Evolutionary conservation across 2,888 invertebrate genomes (phyloP).

Genomic region (Dascillus cervinus): DNA sequence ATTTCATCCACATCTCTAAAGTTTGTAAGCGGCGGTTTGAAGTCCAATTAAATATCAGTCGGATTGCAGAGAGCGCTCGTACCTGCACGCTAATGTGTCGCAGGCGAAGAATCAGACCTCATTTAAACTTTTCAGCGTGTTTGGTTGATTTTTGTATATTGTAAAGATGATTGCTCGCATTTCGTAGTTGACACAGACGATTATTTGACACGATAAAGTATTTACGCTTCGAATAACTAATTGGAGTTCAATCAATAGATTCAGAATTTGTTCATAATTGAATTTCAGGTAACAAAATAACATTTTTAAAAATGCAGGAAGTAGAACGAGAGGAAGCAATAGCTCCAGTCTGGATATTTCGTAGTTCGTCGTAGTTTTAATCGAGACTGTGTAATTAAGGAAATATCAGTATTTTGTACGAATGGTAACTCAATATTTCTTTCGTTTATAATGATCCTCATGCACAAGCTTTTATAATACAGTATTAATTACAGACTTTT

Average conservation of each 20-base stretch:
- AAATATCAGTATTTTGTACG: too few species aligned
- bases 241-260: conserved; percentile 30
- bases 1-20: conserved; percentile 9
- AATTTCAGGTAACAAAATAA: too few species aligned
- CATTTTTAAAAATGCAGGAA: too few species aligned
- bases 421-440: conserved; percentile 3
- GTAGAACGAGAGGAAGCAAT: too few species aligned
- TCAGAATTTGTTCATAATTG: too few species aligned
- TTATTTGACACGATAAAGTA: conserved; percentile 26
- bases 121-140: conserved; percentile 34
- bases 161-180: conserved; percentile 30
- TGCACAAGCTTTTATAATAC: conserved; percentile 13
- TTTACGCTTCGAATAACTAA: conserved; percentile 29
- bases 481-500: conserved; percentile 17
- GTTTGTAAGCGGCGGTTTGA: conserved; percentile 17
- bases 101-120: conserved; percentile 27
- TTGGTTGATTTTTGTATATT: conserved; percentile 32
- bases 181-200: conserved; percentile 28
- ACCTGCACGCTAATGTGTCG: conserved; percentile 22
- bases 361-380: too few species aligned
- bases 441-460: conserved; percentile 13
- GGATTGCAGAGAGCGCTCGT: conserved; percentile 10
- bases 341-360: too few species aligned
- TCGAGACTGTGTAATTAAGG: too few species aligned
- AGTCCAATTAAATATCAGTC: conserved; percentile 31